Evolutionary conservation across 2,888 invertebrate genomes (phyloP), one percentile per base, ranked within the genome.

Genomic region (Drosophila acutilabella): DNA sequence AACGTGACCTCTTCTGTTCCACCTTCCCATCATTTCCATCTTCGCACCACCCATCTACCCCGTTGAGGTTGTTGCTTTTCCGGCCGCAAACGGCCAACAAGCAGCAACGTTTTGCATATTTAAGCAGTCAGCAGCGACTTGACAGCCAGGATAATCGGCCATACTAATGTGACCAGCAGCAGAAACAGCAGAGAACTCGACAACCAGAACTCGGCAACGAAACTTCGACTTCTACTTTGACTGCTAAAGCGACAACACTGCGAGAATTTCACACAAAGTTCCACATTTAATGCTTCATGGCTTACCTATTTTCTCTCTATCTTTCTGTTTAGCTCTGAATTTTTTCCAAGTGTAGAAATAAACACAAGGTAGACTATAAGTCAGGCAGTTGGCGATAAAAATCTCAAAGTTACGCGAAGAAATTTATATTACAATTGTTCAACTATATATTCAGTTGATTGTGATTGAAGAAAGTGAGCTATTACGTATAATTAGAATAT

Each of bases 41-140:
- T 23, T 44, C 7, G 14, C 64, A 30, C 33, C 33, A 4, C 38
- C 33, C 4, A 23, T 45, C 16, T 11, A 14, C 36, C 23, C n/a
- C 40, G 23, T 41, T 57, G 64, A 64, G 60, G 72, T 71, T 78
- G 64, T 74, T 72, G 75, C 75, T 78, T 81, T 85, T 78, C 86
- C 74, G 86, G 80, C 80, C 79, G 75, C 78, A 79, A 77, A 75
- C 76, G 72, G 72, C 79, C 78, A 76, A 62, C 75, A 66, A 79
- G 69, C 79, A 78, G 78, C 78, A 80, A 80, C 80, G 76, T 78
- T 88, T 84, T 84, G 86, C 88, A 84, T 84, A 85, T 84, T 85
- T 84, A 84, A 84, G 88, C 86, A 88, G 80, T 64, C 75, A 71
- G 69, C 82, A 73, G 71, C 75, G 62, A 61, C 78, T 67, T 72